Evolutionary conservation across 2,888 invertebrate genomes (phyloP).

Genomic region (Agonopterix alstromeriana): DNA sequence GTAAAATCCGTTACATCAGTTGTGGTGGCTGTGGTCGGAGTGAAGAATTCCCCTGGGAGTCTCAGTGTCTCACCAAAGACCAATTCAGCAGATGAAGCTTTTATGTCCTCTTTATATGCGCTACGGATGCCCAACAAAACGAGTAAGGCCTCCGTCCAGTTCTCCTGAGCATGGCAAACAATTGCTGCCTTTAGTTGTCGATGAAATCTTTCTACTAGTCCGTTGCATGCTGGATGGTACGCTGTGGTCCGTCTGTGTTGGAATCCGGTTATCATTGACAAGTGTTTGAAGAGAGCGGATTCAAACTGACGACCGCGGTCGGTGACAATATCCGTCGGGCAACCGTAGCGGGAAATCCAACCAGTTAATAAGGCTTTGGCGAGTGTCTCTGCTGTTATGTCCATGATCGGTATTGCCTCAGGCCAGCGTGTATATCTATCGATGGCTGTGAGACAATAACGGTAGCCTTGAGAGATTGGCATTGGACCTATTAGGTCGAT

Average conservation of each 20-base stretch:
- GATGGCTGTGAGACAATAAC: conserved; percentile 18
- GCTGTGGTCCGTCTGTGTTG: too few relatives aligned
- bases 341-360: too few relatives aligned
- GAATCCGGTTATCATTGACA: too few relatives aligned
- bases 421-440: conserved; percentile 31
- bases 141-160: conserved; percentile 12
- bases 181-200: conserved; percentile 34
- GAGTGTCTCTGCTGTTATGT: too few relatives aligned
- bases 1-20: conserved; percentile 5
- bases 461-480: conserved; percentile 9
- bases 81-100: conserved; percentile 16
- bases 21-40: background rate
- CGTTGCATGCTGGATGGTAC: too few relatives aligned
- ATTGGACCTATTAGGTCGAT: conserved; percentile 24
- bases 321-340: too few relatives aligned
- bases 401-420: conserved; percentile 31
- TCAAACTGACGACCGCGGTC: too few relatives aligned
- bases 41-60: too few relatives aligned
- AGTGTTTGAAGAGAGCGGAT: too few relatives aligned
- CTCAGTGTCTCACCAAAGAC: conserved; percentile 3
- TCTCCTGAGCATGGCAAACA: conserved; percentile 8
- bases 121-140: conserved; percentile 16
- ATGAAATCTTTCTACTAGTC: conserved; percentile 31
- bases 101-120: conserved; percentile 20
- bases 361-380: too few relatives aligned